Evolutionary conservation across 2,797 vertebrate species (phyloP).

Genomic region (Gadopsis marmoratus): DNA sequence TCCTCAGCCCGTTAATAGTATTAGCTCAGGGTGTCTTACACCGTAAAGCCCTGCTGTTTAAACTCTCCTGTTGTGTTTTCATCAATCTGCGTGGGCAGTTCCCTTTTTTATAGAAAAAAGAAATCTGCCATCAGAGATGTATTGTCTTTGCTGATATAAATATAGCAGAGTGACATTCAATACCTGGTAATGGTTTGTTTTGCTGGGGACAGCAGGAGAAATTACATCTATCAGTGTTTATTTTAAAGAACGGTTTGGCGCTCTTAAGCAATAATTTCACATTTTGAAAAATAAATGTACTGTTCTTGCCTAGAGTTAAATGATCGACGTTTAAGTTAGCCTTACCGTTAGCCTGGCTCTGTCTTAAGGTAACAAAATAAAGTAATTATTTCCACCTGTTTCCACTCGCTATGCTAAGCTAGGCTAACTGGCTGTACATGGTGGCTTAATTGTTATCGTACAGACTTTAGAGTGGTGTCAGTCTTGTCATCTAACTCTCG

Average conservation of each 20-base stretch:
- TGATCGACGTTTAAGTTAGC: too few relatives aligned
- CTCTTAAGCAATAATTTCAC: neutral
- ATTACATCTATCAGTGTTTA: constrained; percentile 2
- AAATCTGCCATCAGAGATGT: constrained; percentile 14
- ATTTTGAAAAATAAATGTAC: neutral
- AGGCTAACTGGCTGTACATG: neutral
- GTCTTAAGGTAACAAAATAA: neutral
- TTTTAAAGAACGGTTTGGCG: neutral
- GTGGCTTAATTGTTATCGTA: too few relatives aligned
- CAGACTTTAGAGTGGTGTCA: too few relatives aligned
- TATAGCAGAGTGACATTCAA: constrained; percentile 3
- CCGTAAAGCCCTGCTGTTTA: constrained; percentile 56
- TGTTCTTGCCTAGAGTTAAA: neutral
- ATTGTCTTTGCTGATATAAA: constrained; percentile 29
- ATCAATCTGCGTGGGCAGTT: constrained; percentile 47
- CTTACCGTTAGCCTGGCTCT: neutral
- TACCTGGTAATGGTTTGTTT: constrained; percentile 6
- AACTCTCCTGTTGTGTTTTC: constrained; percentile 37
- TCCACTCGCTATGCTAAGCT: neutral
- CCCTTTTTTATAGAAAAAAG: constrained; percentile 32
- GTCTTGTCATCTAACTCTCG: too few relatives aligned
- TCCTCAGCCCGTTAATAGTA: constrained; percentile 61
- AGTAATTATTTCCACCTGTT: too few relatives aligned
- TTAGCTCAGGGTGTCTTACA: constrained; percentile 60
- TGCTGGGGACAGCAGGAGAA: neutral